Evolutionary conservation across 64 coral and sea anemone genomes (phyloP).

Genomic region (Actinia tenebrosa): DNA sequence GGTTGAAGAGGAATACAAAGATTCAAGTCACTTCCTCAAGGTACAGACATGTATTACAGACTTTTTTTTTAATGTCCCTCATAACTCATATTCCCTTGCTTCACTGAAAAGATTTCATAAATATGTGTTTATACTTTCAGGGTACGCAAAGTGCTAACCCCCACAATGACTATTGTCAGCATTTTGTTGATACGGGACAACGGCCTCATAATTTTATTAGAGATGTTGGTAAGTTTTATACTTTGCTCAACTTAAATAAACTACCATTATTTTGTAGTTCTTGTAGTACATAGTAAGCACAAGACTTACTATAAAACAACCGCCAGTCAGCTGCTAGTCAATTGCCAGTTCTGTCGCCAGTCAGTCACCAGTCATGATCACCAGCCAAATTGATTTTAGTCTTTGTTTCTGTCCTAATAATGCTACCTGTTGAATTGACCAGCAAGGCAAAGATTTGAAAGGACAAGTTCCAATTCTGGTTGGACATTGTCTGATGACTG

Average conservation of each 20-base stretch:
- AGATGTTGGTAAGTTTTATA: slow-evolving; percentile 70
- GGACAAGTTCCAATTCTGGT: no score
- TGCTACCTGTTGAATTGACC: no score
- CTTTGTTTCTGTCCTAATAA: no score
- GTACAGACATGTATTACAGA: slow-evolving; percentile 1
- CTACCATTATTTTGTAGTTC: no score
- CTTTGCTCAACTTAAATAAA: not conserved
- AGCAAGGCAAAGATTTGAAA: no score
- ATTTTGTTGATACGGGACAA: slow-evolving; percentile 97
- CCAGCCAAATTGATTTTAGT: no score
- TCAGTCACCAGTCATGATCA: no score
- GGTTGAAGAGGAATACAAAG: slow-evolving; percentile 92
- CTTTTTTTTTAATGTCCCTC: not conserved
- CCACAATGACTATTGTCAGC: slow-evolving; percentile 98
- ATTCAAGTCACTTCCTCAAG: slow-evolving; percentile 99
- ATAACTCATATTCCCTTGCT: not conserved
- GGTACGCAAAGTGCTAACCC: slow-evolving; percentile 99
- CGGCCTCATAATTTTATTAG: slow-evolving; percentile 98
- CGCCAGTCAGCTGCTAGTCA: no score
- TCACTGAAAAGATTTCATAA: not conserved
- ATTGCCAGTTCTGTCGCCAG: no score
- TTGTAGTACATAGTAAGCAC: no score
- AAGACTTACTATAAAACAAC: no score
- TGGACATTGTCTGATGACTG: no score
- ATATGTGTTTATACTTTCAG: slow-evolving; percentile 23